Conservation (phyloP, 2,888 invertebrate genomes). For the Tetragonisca angustula region DNA sequence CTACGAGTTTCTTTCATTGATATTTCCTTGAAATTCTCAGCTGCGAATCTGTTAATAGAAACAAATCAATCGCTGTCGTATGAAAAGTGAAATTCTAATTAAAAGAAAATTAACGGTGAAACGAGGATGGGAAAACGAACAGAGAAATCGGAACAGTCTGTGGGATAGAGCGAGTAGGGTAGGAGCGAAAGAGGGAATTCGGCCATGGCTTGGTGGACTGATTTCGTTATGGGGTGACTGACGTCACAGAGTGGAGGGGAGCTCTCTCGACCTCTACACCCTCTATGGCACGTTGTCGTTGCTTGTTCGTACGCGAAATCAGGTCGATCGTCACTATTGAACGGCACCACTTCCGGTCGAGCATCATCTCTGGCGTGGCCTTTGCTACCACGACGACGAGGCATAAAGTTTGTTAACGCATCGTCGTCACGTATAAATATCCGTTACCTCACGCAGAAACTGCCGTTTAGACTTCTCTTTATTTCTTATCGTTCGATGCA, state of each 20-base stretch:
- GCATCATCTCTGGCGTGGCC: slow-evolving; percentile 5
- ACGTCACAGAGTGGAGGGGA: slow-evolving; percentile 58
- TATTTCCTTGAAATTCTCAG: neutral
- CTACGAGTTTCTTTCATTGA: neutral
- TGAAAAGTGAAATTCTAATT: neutral
- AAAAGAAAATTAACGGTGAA: neutral
- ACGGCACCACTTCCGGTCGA: slow-evolving; percentile 43
- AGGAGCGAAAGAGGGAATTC: slow-evolving; percentile 46
- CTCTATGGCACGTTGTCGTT: slow-evolving; percentile 7
- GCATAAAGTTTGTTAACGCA: slow-evolving; percentile 5
- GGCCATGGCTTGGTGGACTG: slow-evolving; percentile 34
- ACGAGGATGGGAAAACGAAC: neutral
- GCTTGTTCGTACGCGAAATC: slow-evolving; percentile 48
- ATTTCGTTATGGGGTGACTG: slow-evolving; percentile 55
- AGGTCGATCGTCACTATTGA: slow-evolving; percentile 60
- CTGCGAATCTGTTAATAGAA: neutral
- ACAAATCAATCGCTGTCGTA: neutral
- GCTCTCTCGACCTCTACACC: slow-evolving; percentile 12
- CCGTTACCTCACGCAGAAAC: neutral
- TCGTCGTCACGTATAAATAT: neutral
- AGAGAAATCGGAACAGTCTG: neutral
- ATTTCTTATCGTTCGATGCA: neutral
- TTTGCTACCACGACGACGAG: neutral
- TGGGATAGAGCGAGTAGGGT: slow-evolving; percentile 17
- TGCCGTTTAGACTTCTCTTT: neutral